phyloP scores from a whole-genome alignment of 2,797 vertebrate genomes.

The Syngnathus rostellatus region DNA sequence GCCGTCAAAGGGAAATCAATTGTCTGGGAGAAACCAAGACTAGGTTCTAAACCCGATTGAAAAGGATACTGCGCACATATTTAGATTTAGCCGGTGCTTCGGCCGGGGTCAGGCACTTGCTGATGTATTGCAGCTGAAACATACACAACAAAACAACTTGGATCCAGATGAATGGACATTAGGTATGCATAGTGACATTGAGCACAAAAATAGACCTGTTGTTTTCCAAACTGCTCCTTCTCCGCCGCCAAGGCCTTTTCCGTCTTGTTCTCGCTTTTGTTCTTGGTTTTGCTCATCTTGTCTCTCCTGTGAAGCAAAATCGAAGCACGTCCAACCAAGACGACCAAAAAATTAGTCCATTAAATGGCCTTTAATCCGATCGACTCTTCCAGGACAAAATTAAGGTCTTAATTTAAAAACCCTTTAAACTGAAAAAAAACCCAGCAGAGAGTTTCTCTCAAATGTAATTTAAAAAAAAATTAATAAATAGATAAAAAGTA shows the following conservation, averaged over 20 bases:
- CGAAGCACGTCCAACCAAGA: constrained; percentile 14
- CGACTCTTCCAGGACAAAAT: neutral
- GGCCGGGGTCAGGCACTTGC: constrained; percentile 77
- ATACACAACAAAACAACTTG: neutral
- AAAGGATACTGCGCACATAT: constrained; percentile 93
- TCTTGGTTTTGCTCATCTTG: constrained; percentile 77
- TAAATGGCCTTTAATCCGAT: neutral
- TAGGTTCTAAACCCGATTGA: neutral
- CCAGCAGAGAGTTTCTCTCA: neutral
- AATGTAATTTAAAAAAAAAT: neutral
- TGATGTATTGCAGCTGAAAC: constrained; percentile 84
- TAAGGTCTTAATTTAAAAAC: neutral
- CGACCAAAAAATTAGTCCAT: neutral
- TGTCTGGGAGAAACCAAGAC: neutral
- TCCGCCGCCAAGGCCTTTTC: constrained; percentile 86
- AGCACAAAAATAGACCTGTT: constrained; percentile 66
- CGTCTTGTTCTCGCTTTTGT: constrained; percentile 78
- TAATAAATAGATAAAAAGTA: neutral
- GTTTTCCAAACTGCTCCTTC: constrained; percentile 87
- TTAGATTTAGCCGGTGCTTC: constrained; percentile 90
- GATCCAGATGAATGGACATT: neutral
- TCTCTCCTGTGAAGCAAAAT: neutral
- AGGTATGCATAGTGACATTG: neutral
- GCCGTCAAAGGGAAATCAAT: constrained; percentile 71
- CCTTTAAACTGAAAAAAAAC: neutral